A percentile compares a stretch with the other conserved stretches of the same genome.
These are phyloP conservation scores for Mobula hypostoma DNA, from an alignment of 2,113 vertebrate species.

Conservation along the genomic window DNA sequence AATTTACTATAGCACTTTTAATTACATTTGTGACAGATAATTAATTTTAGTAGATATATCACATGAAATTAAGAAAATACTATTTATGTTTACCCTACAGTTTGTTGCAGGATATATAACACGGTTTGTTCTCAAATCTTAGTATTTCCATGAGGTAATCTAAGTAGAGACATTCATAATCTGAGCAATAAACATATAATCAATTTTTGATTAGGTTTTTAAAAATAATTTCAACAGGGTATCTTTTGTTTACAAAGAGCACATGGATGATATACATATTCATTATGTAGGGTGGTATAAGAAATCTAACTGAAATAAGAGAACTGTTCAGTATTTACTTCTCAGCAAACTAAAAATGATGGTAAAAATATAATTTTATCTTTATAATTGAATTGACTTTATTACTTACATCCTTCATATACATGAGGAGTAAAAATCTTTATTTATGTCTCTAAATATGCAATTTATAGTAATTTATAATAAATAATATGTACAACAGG, in stretches of 20 bases:
- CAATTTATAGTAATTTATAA: no score
- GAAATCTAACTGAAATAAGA: background rate
- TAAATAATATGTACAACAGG: no score
- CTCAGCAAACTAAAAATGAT: background rate
- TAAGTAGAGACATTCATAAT: background rate
- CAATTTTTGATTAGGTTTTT: background rate
- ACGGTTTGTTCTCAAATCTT: background rate
- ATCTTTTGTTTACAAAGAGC: background rate
- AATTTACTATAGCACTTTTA: background rate
- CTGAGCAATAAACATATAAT: background rate
- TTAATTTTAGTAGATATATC: background rate
- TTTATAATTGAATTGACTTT: no score
- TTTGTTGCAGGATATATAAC: background rate
- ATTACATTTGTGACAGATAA: conserved; percentile 8
- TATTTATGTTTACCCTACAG: background rate
- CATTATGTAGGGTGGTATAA: background rate
- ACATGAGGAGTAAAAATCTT: no score
- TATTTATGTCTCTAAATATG: no score
- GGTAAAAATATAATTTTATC: background rate
- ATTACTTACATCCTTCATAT: no score
- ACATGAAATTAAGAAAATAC: conserved; percentile 25
- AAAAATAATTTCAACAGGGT: background rate
- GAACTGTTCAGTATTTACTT: background rate
- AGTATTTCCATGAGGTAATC: background rate
- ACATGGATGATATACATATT: background rate